Percentiles rank a stretch among this genome's conserved stretches.
These are phyloP conservation scores for Drosophila peninsularis DNA, from an alignment of 2,888 invertebrate species.

Conservation along the genomic window DNA sequence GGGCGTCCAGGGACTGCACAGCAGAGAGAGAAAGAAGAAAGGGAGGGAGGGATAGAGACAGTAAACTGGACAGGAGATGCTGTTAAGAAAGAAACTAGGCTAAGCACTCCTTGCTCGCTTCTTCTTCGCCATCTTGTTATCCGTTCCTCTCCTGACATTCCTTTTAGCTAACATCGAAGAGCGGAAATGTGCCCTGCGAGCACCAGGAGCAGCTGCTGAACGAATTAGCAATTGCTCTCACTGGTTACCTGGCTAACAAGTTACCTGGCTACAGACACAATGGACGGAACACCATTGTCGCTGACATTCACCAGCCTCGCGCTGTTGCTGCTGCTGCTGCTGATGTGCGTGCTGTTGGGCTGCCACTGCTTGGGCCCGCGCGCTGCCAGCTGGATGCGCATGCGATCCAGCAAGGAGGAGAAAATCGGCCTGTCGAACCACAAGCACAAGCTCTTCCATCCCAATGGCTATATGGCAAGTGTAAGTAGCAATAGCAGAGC, in stretches of 20 bases:
- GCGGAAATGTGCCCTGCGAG: conserved; percentile 21
- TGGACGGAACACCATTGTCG: conserved; percentile 75
- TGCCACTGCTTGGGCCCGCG: conserved; percentile 83
- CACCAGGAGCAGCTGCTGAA: conserved; percentile 5
- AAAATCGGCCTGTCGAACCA: conserved; percentile 84
- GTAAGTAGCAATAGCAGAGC: conserved; percentile 26
- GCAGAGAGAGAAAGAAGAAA: not conserved
- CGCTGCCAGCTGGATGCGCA: conserved; percentile 82
- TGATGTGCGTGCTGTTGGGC: conserved; percentile 81
- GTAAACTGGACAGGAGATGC: not conserved
- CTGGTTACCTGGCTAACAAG: conserved; percentile 1
- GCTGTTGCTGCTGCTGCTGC: conserved; percentile 78
- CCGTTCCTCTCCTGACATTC: no score
- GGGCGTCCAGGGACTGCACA: not conserved
- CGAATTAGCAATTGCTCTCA: not conserved
- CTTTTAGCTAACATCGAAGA: conserved; percentile 2
- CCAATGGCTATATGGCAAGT: conserved; percentile 89
- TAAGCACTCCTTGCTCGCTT: not conserved
- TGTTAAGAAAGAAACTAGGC: not conserved
- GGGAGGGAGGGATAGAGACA: not conserved
- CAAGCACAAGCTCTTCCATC: conserved; percentile 86
- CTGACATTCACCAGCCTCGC: conserved; percentile 80
- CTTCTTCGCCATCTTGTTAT: no score
- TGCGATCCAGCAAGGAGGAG: conserved; percentile 84
- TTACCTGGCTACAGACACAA: conserved; percentile 17